Base-by-base conservation (phyloP, 1,140 invertebrate genomes). In the Littorina saxatilis region DNA sequence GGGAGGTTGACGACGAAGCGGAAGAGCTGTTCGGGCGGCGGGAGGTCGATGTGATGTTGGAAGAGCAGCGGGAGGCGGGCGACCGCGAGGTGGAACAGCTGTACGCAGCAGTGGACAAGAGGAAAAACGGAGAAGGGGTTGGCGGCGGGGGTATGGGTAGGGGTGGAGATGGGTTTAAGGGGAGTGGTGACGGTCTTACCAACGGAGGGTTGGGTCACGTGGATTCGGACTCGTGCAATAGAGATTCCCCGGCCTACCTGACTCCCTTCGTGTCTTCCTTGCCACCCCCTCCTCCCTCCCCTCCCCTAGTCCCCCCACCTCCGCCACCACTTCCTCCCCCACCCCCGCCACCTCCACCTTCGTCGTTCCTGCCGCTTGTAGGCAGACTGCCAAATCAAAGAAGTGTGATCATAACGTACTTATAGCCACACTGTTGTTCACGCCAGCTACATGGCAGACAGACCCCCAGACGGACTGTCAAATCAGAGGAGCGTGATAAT, bases 331-430 rank as follows among this genome's bases (percentile, higher is more conserved):
- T 70, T 17, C 79, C 84, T 23, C 74, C 80, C 35, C 68, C 83
- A n/a, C 80, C 72, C 39, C 40, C 52, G 3, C 79, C 84, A 9
- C 74, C 80, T 32, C 68, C 83, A n/a, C 80, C 72, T 20, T 39
- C 52, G 3, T 13, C 87, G 20, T 76, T 86, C 37, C 81, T 76
- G 55, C 82, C 82, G 77, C 37, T 82, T 2, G 82, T 84, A 13
- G 78, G 66, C 20, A 84, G 84, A 75, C 75, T 83, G 40, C 50
- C 81, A 27, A 83, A 79, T 63, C 86, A 87, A 50, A 79, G 79
- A 55, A 87, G 84, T 66, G 83, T 86, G 47, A 82, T 83, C 20
- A 86, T 86, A 11, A 86, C 85, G 2, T 86, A 86, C 47, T 79
- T 86, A 40, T 86, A 84, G 50, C 4, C 70, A 40, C 37, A 23